Evolutionary conservation across 1,140 invertebrate species (phyloP).

Genomic region (Armadillidium nasatum): DNA sequence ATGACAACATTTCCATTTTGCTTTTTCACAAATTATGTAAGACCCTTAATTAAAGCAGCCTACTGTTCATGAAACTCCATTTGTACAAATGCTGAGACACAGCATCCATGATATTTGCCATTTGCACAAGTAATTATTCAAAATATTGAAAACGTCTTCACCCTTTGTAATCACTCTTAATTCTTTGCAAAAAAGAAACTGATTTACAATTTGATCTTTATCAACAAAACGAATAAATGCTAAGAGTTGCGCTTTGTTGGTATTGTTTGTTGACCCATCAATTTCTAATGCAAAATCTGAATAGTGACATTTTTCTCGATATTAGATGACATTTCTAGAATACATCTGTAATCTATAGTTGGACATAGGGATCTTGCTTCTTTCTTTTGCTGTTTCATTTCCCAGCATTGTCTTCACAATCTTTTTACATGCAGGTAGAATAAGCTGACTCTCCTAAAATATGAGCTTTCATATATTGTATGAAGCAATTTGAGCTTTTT

Average conservation of each 20-base stretch:
- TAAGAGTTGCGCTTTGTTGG: too few species aligned
- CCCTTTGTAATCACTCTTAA: too few species aligned
- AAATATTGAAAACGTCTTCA: conserved; percentile 11
- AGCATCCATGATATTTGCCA: conserved; percentile 14
- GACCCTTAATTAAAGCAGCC: too few species aligned
- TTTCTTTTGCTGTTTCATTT: conserved; percentile 17
- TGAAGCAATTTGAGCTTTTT: conserved; percentile 4
- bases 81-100: conserved; percentile 13
- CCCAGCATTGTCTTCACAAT: conserved; percentile 11
- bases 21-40: background rate
- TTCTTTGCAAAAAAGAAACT: too few species aligned
- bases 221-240: too few species aligned
- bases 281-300: too few species aligned
- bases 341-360: background rate
- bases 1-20: too few species aligned
- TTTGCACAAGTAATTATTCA: conserved; percentile 1
- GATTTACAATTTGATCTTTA: too few species aligned
- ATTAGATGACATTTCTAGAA: background rate
- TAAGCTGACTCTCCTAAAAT: conserved; percentile 18
- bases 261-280: too few species aligned
- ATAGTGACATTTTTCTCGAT: too few species aligned
- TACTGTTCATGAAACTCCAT: conserved; percentile 14
- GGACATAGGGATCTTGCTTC: background rate
- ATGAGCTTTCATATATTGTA: conserved; percentile 22
- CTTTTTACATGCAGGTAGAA: conserved; percentile 9